Base-by-base conservation (phyloP, 2,113 vertebrate species). In the Tenebrosternarchus preto region DNA sequence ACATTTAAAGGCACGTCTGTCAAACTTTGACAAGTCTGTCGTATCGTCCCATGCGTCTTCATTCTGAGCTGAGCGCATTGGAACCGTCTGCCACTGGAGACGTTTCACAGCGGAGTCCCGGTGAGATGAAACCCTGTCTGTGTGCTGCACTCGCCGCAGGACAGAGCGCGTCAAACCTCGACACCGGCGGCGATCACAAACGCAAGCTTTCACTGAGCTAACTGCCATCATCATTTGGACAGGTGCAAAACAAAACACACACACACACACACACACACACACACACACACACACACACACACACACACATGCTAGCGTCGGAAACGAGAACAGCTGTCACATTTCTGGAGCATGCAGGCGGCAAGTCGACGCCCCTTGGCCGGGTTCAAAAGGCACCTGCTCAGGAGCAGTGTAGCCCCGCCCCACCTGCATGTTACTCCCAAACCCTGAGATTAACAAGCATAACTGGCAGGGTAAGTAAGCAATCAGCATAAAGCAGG, bases 291-390 rank as follows among this genome's bases (percentile, higher is more conserved):
- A 50, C 43, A 50, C 43, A 50, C 43, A 46, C 39, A 46, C 33
- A 36, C 33, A 36, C 33, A 6, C 33, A 15, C 43, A 50, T 50
- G 12, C 2, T 29, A 31, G 29, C 8, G 9, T 3, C 6, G 1
- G 60, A 20, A 20, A 33, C 20, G 29, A 20, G 63, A 16, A 4
- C 3, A 29, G 63, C 17, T 66, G 16, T 31, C 7, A 17, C 25
- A 15, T 33, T 19, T 7, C 63, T 7, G 19, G 69, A 24, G 43
- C n/a, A 12, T 36, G 39, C 60, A 15, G 16, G 68, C 20, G 15
- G 22, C 77, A 64, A 46, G 85, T 82, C 83, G 43, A 83, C 82
- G 81, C 80, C 83, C 85, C 85, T 85, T 79, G 60, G 81, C n/a
- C 25, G 71, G 75, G 78, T 74, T 84, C 74, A 80, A 25, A 67